A percentile compares a stretch with the other conserved stretches of the same genome.
These are phyloP conservation scores for Hydrozoanthus tunicans DNA, from an alignment of 64 coral and sea anemone species.

Conservation along the genomic window DNA sequence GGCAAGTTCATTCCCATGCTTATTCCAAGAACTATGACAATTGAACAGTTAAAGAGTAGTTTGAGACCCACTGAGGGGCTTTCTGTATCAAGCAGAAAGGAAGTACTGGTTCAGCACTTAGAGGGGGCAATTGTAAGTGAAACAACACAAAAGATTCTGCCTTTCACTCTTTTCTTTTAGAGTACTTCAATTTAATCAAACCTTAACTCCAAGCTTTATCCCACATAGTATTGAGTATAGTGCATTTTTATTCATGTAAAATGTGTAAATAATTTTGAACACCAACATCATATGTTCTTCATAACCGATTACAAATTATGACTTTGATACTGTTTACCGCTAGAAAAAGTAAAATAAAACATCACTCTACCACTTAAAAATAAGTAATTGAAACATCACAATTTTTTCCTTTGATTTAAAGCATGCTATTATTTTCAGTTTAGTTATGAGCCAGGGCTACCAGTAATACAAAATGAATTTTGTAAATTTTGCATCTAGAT, in stretches of 20 bases:
- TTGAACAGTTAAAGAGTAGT: not conserved
- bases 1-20: not conserved
- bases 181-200: not conserved
- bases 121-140: not conserved
- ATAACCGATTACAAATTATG: not conserved
- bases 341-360: too few species aligned
- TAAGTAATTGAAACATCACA: too few species aligned
- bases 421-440: too few species aligned
- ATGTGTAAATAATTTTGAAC: not conserved
- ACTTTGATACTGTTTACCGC: too few species aligned
- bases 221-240: not conserved
- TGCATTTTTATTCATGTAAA: not conserved
- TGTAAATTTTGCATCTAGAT: too few species aligned
- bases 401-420: too few species aligned
- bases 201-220: not conserved
- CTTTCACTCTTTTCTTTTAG: not conserved
- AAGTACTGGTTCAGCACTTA: not conserved
- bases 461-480: too few species aligned
- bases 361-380: too few species aligned
- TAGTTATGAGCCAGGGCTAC: too few species aligned
- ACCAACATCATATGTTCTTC: not conserved
- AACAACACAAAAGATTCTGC: not conserved
- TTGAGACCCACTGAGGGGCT: not conserved
- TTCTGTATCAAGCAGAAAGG: slow-evolving; percentile 14
- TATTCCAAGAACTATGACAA: not conserved